Evolutionary conservation across 2,888 invertebrate species (phyloP).

Genomic region (Troides helena): DNA sequence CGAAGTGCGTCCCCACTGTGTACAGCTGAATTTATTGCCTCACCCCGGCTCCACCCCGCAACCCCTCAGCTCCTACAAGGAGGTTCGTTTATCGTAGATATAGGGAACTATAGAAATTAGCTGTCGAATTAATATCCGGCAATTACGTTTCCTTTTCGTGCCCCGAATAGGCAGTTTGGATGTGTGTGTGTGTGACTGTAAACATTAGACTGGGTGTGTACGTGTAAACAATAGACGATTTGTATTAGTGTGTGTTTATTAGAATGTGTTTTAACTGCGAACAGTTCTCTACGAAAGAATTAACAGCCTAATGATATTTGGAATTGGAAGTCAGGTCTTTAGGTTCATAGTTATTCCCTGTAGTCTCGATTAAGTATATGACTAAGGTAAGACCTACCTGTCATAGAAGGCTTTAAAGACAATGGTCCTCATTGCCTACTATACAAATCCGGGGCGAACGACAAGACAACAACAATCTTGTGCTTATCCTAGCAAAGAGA

Average conservation of each 20-base stretch:
- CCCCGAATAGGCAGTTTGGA: conserved; percentile 26
- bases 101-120: conserved; percentile 49
- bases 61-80: conserved; percentile 32
- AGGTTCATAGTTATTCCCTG: too few species aligned
- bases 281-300: too few species aligned
- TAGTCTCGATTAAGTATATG: too few species aligned
- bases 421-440: too few species aligned
- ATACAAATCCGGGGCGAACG: too few species aligned
- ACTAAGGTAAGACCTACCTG: too few species aligned
- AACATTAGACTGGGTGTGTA: conserved; percentile 1
- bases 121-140: conserved; percentile 55
- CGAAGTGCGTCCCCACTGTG: conserved; percentile 43
- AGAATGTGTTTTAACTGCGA: too few species aligned
- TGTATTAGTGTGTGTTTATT: not conserved
- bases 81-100: conserved; percentile 40
- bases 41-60: conserved; percentile 26
- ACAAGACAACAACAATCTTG: too few species aligned
- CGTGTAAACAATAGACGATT: conserved; percentile 17
- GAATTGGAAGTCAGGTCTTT: too few species aligned
- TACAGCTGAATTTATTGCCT: conserved; percentile 48
- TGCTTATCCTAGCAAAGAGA: too few species aligned
- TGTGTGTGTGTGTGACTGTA: conserved; percentile 4
- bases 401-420: too few species aligned
- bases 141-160: conserved; percentile 50
- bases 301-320: too few species aligned